Evolutionary conservation across 2,888 invertebrate genomes (phyloP).

Genomic region (Philopedon plagiatum): DNA sequence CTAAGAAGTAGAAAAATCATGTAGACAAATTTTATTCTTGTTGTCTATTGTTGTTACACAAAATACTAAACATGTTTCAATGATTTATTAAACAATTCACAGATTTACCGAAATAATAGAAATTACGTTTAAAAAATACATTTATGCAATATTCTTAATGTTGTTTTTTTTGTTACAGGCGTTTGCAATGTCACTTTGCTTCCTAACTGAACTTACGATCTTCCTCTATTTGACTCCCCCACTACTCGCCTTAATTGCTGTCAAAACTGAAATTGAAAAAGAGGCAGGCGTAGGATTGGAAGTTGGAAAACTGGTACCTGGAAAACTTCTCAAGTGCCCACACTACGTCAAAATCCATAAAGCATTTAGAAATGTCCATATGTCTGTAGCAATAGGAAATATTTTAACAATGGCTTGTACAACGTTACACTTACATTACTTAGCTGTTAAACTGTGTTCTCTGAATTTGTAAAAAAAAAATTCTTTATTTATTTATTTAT

Average conservation of each 20-base stretch:
- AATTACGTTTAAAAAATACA: too few species aligned
- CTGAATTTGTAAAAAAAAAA: constrained; percentile 40
- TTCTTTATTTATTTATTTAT: constrained; percentile 43
- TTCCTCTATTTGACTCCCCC: constrained; percentile 84
- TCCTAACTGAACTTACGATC: constrained; percentile 81
- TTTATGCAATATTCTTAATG: constrained; percentile 60
- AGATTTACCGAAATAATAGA: too few species aligned
- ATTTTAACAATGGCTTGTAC: constrained; percentile 79
- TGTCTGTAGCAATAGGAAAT: constrained; percentile 85
- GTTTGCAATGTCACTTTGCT: constrained; percentile 75
- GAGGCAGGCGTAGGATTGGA: constrained; percentile 85
- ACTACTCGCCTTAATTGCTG: constrained; percentile 80
- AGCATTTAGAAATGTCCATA: constrained; percentile 83
- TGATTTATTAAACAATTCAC: too few species aligned
- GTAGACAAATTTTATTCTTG: too few species aligned
- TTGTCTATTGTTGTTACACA: too few species aligned
- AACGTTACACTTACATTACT: constrained; percentile 77
- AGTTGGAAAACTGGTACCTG: constrained; percentile 81
- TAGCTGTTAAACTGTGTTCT: constrained; percentile 64
- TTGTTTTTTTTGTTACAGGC: constrained; percentile 72
- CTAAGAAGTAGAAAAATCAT: too few species aligned
- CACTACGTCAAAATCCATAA: constrained; percentile 83
- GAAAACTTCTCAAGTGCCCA: constrained; percentile 82
- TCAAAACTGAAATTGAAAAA: constrained; percentile 82
- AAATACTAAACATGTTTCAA: too few species aligned